Evolutionary conservation across 2,797 vertebrate genomes (phyloP).

Genomic region (Ataeniobius toweri): DNA sequence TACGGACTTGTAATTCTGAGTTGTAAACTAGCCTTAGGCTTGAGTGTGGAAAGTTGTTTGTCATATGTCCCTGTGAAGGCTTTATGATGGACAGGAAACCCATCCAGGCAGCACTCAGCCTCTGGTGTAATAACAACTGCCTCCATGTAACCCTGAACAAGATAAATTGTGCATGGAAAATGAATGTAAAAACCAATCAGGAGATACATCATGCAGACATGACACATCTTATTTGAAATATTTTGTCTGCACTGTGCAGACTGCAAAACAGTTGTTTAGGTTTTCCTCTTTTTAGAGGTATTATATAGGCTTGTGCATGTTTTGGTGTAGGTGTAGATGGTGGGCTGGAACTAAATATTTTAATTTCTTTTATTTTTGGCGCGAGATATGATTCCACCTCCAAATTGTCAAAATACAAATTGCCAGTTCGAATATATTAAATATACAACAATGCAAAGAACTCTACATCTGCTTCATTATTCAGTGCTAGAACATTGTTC

Average conservation of each 20-base stretch:
- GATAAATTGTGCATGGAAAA: background rate
- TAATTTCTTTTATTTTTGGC: background rate
- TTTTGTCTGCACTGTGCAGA: background rate
- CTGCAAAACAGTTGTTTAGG: background rate
- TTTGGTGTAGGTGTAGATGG: background rate
- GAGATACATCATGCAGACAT: background rate
- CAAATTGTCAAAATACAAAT: too few relatives aligned
- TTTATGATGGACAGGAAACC: conserved; percentile 1
- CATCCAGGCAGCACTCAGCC: background rate
- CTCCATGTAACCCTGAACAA: background rate
- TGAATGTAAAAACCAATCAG: background rate
- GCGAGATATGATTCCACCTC: too few relatives aligned
- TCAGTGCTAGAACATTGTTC: background rate
- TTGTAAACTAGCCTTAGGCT: background rate
- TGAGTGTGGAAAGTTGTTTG: background rate
- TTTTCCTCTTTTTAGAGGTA: background rate
- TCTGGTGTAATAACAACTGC: background rate
- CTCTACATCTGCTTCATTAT: background rate
- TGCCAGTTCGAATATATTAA: too few relatives aligned
- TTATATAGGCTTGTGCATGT: background rate
- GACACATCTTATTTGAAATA: background rate
- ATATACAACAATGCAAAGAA: background rate
- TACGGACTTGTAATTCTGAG: background rate
- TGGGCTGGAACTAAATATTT: too few relatives aligned
- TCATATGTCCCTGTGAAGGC: background rate